These are phyloP conservation scores for Hydrolagus colliei DNA, from an alignment of 2,797 vertebrate genomes.

Conservation along the genomic window DNA sequence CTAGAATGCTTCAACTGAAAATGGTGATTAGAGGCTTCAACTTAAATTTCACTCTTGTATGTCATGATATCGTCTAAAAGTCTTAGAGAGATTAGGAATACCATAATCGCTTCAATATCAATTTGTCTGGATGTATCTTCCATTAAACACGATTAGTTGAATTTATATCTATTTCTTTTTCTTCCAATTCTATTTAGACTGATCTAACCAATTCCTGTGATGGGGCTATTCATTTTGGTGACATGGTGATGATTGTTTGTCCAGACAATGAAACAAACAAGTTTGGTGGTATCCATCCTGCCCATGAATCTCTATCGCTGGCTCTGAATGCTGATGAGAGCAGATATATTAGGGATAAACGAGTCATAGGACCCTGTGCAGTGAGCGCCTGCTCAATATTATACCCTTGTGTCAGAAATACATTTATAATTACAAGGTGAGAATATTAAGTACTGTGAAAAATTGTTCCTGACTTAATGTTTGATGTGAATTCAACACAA, in stretches of 20 bases:
- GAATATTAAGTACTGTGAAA: not conserved
- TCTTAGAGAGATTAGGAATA: not conserved
- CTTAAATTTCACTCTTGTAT: too few species aligned
- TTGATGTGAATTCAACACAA: not conserved
- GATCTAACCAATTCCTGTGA: slow-evolving; percentile 60
- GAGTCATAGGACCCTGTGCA: slow-evolving; percentile 55
- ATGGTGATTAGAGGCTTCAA: too few species aligned
- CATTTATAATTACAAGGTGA: slow-evolving; percentile 75
- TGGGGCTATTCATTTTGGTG: slow-evolving; percentile 71
- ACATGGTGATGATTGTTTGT: slow-evolving; percentile 72
- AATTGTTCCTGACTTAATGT: not conserved
- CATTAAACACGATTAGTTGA: not conserved
- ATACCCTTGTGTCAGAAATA: slow-evolving; percentile 60
- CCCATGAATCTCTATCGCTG: slow-evolving; percentile 46
- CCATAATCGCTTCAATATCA: not conserved
- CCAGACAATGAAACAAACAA: not conserved
- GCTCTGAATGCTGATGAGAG: slow-evolving; percentile 61
- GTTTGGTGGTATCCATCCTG: slow-evolving; percentile 35
- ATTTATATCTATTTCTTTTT: not conserved
- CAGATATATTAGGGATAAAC: slow-evolving; percentile 32
- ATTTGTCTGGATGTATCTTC: not conserved
- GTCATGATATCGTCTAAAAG: rapidly evolving
- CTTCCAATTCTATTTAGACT: slow-evolving; percentile 32
- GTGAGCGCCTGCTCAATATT: slow-evolving; percentile 53
- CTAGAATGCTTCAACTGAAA: too few species aligned